Base-by-base conservation (phyloP, 2,888 invertebrate genomes). In the Pollenia angustigena region DNA sequence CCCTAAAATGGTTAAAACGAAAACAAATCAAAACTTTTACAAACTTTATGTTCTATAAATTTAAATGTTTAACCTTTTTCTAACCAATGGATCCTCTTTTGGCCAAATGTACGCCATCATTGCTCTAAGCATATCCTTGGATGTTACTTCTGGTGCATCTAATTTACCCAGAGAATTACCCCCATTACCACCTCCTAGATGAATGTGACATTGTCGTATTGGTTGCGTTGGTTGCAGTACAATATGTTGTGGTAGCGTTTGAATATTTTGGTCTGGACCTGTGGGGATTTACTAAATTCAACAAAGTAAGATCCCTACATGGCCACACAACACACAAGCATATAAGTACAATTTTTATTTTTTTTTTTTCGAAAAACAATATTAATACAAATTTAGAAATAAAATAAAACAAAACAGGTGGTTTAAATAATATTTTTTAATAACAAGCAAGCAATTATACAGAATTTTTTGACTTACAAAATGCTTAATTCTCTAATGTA, bases 21-120 rank as follows among this genome's bases (percentile, higher is more conserved):
- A 32, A 62, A 48, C 10, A 44, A 23, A 69, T 18, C 16, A 48
- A 54, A 44, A 48, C 12, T 50, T 44, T 44, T 16, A n/a, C 12
- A 4, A 66, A 44, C 44, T 23, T n/a, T 4, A n/a, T 23, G 16
- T 40, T 66, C 4, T 32, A 12, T 46, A 50, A 44, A 18, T 42
- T 6, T 12, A 4, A 48, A 0, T 14, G 44, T 23, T 48, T 64
- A 78, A 92, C 92, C 92, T 91, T 88, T 91, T 92, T 48, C 93
- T 89, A 48, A 93, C 92, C 12, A 91, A 87, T 1, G 91, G 89
- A 91, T 93, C 93, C 89, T 97, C 97, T 94, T 97, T 97, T 42
- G 99, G 99, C 99, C 99, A 99, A 81, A 99, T 97, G 94, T 99
- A 98, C 72, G 95, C 95, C 92, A 97, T 93, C 98, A 99, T 98